These are phyloP conservation scores for Listronotus oregonensis DNA, from an alignment of 1,140 invertebrate genomes.

Conservation along the genomic window DNA sequence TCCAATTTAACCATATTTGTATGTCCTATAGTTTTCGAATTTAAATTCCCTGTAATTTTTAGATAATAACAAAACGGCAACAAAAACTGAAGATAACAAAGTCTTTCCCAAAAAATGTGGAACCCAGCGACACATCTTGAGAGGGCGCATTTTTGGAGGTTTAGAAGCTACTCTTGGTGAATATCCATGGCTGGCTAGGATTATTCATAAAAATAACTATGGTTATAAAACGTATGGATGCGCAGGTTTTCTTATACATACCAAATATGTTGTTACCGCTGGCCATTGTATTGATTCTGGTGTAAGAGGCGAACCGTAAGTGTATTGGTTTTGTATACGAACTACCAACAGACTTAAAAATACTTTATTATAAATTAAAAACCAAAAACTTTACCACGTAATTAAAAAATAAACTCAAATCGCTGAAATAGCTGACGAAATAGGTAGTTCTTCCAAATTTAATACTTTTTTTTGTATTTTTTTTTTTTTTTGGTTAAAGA, in stretches of 20 bases:
- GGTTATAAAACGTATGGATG: conserved; percentile 53
- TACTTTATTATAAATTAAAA: no score
- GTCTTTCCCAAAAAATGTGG: conserved; percentile 48
- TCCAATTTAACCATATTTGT: no score
- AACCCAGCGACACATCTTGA: conserved; percentile 39
- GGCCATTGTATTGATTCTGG: conserved; percentile 58
- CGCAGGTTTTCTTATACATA: conserved; percentile 59
- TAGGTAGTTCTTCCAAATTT: no score
- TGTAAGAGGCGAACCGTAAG: conserved; percentile 38
- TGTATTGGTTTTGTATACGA: neutral
- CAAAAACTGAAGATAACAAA: conserved; percentile 8
- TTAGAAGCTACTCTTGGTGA: conserved; percentile 58
- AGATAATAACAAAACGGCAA: no score
- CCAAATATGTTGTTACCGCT: conserved; percentile 61
- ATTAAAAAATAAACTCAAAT: no score
- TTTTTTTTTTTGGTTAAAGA: no score
- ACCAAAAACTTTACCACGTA: no score
- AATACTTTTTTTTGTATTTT: no score
- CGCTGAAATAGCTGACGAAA: no score
- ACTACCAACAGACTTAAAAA: no score
- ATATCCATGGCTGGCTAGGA: conserved; percentile 58
- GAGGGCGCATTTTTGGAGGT: conserved; percentile 48
- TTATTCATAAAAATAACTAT: conserved; percentile 44
- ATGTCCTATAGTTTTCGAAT: no score
- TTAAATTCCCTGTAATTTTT: no score